Base-by-base conservation (phyloP, 2,888 invertebrate species). In the Tiphia femorata region DNA sequence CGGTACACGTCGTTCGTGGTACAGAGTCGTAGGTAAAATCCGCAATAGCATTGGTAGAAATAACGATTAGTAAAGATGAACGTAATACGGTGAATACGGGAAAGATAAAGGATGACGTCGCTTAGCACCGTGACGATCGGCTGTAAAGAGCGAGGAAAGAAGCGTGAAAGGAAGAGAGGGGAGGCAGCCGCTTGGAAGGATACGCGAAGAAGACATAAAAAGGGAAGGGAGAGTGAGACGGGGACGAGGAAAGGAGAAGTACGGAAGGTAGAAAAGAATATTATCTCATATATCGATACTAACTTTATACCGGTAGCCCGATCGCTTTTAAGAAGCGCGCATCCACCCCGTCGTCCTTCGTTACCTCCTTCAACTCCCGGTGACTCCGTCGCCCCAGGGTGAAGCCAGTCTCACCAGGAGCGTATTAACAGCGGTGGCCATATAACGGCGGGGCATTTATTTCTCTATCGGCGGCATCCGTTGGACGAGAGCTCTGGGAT, bases 391-490 rank as follows among this genome's bases (percentile, higher is more conserved):
- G 33, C 14, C 12, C 33, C 33, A 33, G 33, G 12, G 33, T 33
- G 33, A 33, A 33, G 33, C 33, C 33, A 33, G n/a, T n/a, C 19
- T 37, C 17, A 10, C 16, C 19, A 16, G 37, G 47, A 47, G 57
- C 57, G 61, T 70, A 67, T 70, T 69, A 69, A 70, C 64, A 52
- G 33, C 55, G 52, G 41, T 44, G 43, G 42, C 10, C 30, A 46
- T 54, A 69, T 70, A 70, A 70, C 54, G 51, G 40, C n/a, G n/a
- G 50, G 58, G 64, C 70, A 61, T 70, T 71, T 71, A 71, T 72
- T 67, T 72, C 67, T 71, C 60, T 67, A 72, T 72, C 70, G 64
- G 59, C 64, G 60, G 67, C 55, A 65, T 67, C 65, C 67, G 53
- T 61, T 58, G 43, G 40, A 16, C 27, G 69, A 55, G 64, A 46